Evolutionary conservation across 2,888 invertebrate genomes (phyloP).

Genomic region (Cinara cedri): DNA sequence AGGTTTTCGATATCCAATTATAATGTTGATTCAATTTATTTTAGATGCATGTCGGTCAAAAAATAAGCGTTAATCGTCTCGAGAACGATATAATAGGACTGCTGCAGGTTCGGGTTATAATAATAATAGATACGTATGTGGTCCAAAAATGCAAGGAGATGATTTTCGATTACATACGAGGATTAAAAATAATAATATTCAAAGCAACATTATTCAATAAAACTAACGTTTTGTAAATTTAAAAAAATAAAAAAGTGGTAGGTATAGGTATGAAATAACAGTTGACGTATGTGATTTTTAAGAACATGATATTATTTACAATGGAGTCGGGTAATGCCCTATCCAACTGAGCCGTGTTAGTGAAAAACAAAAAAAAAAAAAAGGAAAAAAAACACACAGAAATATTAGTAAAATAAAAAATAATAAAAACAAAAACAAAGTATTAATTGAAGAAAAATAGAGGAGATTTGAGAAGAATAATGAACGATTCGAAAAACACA

Average conservation of each 20-base stretch:
- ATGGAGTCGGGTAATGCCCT: neutral
- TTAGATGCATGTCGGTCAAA: too few relatives aligned
- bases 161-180: neutral
- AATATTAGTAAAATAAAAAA: neutral
- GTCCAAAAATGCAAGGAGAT: constrained; percentile 17
- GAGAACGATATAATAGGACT: too few relatives aligned
- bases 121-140: too few relatives aligned
- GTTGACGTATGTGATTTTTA: neutral
- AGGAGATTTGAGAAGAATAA: constrained; percentile 19
- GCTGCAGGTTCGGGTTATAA: neutral
- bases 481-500: constrained; percentile 30
- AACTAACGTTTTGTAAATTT: constrained; percentile 8
- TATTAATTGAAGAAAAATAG: constrained; percentile 10
- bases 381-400: too few relatives aligned
- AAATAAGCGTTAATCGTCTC: constrained; percentile 22
- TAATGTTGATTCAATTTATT: too few relatives aligned
- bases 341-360: neutral
- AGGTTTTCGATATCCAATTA: too few relatives aligned
- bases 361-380: too few relatives aligned
- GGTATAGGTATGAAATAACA: neutral
- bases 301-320: constrained; percentile 19
- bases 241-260: constrained; percentile 3
- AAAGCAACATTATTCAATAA: constrained; percentile 13
- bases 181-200: constrained; percentile 21
- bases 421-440: neutral